Conservation (phyloP, 2,113 vertebrate species). For the Raja brachyura region DNA sequence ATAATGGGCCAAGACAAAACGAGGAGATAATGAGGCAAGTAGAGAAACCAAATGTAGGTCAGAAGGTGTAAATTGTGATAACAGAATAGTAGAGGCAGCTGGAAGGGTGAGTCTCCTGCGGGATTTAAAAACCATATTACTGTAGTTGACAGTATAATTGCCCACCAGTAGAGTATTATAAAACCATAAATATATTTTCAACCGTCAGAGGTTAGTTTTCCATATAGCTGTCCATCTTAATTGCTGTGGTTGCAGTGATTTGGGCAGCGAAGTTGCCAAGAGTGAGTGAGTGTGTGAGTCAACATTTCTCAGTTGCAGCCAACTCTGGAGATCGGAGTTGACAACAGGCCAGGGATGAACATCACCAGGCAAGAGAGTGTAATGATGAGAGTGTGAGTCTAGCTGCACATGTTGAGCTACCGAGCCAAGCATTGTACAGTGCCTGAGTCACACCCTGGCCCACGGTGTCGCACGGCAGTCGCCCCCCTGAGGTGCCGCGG, state of each 20-base stretch:
- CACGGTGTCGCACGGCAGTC: no score
- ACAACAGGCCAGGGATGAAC: not conserved
- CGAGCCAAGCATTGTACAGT: not conserved
- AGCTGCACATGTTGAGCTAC: not conserved
- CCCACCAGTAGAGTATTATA: not conserved
- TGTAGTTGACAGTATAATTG: not conserved
- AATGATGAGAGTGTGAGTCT: no score
- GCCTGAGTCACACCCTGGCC: not conserved
- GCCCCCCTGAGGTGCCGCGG: no score
- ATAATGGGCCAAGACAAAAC: not conserved
- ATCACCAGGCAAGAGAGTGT: not conserved
- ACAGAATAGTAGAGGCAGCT: not conserved
- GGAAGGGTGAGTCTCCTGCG: not conserved
- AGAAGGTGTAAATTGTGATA: not conserved
- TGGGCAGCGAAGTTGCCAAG: not conserved
- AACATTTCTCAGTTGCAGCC: not conserved
- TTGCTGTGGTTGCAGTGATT: not conserved
- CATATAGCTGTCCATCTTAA: not conserved
- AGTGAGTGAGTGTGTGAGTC: not conserved
- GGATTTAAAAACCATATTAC: not conserved
- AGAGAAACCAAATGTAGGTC: no score
- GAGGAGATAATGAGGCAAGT: not conserved
- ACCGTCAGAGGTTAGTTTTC: not conserved
- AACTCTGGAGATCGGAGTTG: not conserved
- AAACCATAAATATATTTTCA: not conserved